Evolutionary conservation across 2,113 vertebrate species (phyloP), one percentile per base, ranked within the genome.

Genomic region (Nibea albiflora): DNA sequence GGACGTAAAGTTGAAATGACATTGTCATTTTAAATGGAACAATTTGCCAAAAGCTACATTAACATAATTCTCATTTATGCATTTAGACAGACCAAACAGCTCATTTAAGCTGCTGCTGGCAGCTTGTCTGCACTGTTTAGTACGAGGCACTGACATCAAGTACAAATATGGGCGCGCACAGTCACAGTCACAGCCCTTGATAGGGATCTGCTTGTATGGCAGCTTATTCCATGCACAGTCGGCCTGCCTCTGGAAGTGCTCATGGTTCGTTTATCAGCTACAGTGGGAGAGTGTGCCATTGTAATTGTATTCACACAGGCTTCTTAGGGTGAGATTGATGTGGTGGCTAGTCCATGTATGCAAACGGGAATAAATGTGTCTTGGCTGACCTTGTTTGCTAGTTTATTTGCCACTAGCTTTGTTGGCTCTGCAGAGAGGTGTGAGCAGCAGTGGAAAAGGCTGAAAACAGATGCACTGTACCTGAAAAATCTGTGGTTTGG

Each of bases 301-400:
- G 64, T 82, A 75, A 87, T 84, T 83, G 49, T 80, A 73, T 89
- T 79, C 85, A 84, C 77, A 70, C 39, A 22, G 39, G 53, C 79
- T 77, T 72, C 76, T 85, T 84, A 80, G 46, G 81, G 76, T 5
- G 20, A 90, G 88, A 90, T 89, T 85, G 88, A 91, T 91, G 89
- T 62, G 56, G 15, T 49, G 69, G 72, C 56, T 20, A 16, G 44
- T 64, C 22, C 54, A 35, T 58, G 61, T 80, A 84, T 80, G 70
- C 76, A 74, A 75, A 81, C 14, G 50, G 63, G 78, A 71, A 84
- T 85, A 75, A 78, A 82, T 76, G 79, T 83, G 50, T 88, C 76
- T 66, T 81, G 79, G 75, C 78, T 85, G 88, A 88, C 88, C 90
- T 91, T 91, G 88, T 90, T 88, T 67, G 63, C 62, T 67, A 44